Percentiles rank a stretch among this genome's conserved stretches.
These are phyloP conservation scores for Acanthurus lineatus DNA, from an alignment of 2,797 vertebrate genomes.

Conservation along the genomic window DNA sequence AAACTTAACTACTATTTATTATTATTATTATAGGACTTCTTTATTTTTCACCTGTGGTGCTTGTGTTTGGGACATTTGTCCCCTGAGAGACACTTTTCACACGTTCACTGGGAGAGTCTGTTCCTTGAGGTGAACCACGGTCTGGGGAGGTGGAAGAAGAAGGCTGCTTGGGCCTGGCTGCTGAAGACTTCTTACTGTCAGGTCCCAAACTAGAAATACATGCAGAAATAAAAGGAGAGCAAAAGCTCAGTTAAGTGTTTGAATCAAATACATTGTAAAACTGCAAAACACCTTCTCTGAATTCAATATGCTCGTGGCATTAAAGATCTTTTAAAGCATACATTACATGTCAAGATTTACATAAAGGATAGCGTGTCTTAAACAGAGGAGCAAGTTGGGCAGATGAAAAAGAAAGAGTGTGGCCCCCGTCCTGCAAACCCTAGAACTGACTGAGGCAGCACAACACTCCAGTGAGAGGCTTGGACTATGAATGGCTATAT, in stretches of 20 bases:
- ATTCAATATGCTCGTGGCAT: not conserved
- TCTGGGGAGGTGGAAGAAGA: constrained; percentile 64
- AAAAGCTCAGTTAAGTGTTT: not conserved
- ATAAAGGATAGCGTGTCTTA: not conserved
- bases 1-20: too few relatives aligned
- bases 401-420: constrained; percentile 38
- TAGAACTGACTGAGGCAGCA: constrained; percentile 25
- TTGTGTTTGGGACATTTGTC: constrained; percentile 39
- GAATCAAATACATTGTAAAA: not conserved
- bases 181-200: constrained; percentile 67
- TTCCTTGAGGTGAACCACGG: constrained; percentile 53
- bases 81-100: constrained; percentile 46
- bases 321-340: not conserved
- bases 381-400: constrained; percentile 1
- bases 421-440: constrained; percentile 13
- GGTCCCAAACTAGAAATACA: constrained; percentile 56
- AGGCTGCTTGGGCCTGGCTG: constrained; percentile 49
- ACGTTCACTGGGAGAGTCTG: constrained; percentile 59
- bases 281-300: not conserved
- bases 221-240: not conserved
- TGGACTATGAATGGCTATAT: constrained; percentile 63
- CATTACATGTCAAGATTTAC: not conserved
- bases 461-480: constrained; percentile 49
- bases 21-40: too few relatives aligned
- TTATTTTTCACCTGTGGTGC: constrained; percentile 65